Conservation (phyloP, 2,888 invertebrate genomes). For the Adineta ricciae region DNA sequence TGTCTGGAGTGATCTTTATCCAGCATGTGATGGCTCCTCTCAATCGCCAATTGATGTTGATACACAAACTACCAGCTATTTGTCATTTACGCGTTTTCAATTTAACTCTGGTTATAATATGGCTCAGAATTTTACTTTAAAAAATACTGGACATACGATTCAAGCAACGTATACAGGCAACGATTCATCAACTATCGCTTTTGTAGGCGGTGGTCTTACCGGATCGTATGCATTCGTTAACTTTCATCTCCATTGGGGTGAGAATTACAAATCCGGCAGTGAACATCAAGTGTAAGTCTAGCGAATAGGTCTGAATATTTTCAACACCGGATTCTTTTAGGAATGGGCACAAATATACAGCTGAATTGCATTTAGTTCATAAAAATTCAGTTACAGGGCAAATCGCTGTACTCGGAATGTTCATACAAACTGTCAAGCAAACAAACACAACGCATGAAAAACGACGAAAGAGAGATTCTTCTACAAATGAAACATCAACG, state of each 20-base stretch:
- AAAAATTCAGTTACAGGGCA: neutral
- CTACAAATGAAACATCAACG: neutral
- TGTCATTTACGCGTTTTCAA: neutral
- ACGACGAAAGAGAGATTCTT: neutral
- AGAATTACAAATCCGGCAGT: neutral
- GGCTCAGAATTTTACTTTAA: neutral
- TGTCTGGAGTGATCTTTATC: neutral
- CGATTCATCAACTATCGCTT: neutral
- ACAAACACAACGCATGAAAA: neutral
- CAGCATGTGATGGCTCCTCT: neutral
- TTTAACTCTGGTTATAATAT: neutral
- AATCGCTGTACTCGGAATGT: neutral
- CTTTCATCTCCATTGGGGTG: slow-evolving; percentile 18
- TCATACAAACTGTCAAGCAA: neutral
- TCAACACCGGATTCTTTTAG: neutral
- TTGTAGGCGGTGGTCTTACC: neutral
- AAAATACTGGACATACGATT: neutral
- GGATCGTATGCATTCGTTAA: neutral
- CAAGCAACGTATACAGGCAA: neutral
- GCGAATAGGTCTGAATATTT: neutral
- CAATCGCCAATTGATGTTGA: neutral
- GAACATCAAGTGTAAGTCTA: neutral
- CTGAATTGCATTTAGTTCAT: neutral
- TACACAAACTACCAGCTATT: neutral
- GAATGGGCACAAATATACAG: neutral